Percentiles rank a stretch among this genome's conserved stretches.
Conservation (phyloP, 2,797 vertebrate genomes). For the Menidia menidia region DNA sequence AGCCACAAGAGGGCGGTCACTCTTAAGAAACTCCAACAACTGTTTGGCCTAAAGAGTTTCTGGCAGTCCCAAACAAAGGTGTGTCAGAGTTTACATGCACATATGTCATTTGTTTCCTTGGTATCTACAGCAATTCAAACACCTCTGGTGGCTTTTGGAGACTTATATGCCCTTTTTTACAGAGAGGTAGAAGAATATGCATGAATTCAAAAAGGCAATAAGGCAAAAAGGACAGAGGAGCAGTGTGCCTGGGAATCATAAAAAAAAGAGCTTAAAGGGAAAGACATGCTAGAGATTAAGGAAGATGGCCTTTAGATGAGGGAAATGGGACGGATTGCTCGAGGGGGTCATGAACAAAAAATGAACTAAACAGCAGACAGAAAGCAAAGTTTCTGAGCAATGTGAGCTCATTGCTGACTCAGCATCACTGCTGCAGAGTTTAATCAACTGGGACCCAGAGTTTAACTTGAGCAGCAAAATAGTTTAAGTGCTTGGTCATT, state of each 20-base stretch:
- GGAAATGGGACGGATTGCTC: constrained; percentile 6
- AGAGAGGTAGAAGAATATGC: neutral
- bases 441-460: constrained; percentile 64
- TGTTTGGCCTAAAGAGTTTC: neutral
- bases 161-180: constrained; percentile 1
- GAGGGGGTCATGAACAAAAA: neutral
- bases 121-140: neutral
- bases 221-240: constrained; percentile 11
- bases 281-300: neutral
- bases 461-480: constrained; percentile 57
- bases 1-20: constrained; percentile 40
- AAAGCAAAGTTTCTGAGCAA: constrained; percentile 39
- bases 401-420: constrained; percentile 76
- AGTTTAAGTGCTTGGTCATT: constrained; percentile 20
- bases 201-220: constrained; percentile 11
- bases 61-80: neutral
- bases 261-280: constrained; percentile 7
- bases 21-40: neutral
- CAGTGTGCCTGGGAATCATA: neutral
- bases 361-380: constrained; percentile 25
- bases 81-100: neutral
- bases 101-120: neutral
- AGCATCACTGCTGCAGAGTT: constrained; percentile 73
- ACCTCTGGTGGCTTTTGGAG: neutral
- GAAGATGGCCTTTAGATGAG: constrained; percentile 20